Conservation (phyloP, 2,888 invertebrate species). For the Acanthosepion esculentum region DNA sequence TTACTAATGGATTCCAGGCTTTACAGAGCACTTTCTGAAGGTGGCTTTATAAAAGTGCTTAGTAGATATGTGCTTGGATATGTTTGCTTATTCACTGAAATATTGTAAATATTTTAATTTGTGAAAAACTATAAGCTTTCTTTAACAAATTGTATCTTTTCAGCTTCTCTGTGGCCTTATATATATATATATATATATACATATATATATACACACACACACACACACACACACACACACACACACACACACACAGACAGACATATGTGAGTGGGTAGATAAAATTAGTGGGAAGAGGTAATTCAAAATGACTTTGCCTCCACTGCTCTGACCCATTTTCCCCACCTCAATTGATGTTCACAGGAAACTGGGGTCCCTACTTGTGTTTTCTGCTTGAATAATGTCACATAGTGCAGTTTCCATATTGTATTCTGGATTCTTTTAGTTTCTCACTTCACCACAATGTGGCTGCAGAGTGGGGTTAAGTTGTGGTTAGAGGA, state of each 20-base stretch:
- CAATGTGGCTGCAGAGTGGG: no score
- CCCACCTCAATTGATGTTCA: not conserved
- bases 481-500: not conserved
- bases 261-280: not conserved
- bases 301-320: not conserved
- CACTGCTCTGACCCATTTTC: not conserved
- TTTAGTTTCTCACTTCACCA: no score
- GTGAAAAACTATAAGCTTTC: not conserved
- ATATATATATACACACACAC: no score
- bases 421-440: not conserved
- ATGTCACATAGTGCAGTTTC: not conserved
- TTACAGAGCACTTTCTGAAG: no score
- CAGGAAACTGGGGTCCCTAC: slow-evolving; percentile 6
- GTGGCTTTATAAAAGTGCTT: no score
- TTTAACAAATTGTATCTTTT: no score
- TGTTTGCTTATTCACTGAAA: not conserved
- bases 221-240: no score
- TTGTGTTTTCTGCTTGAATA: not conserved
- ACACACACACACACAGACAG: no score
- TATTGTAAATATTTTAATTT: not conserved
- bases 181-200: no score
- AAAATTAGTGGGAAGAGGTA: not conserved
- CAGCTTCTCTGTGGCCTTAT: no score
- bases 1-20: no score
- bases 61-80: not conserved